Evolutionary conservation across 2,888 invertebrate species (phyloP).

Genomic region (Epinotia ramella): DNA sequence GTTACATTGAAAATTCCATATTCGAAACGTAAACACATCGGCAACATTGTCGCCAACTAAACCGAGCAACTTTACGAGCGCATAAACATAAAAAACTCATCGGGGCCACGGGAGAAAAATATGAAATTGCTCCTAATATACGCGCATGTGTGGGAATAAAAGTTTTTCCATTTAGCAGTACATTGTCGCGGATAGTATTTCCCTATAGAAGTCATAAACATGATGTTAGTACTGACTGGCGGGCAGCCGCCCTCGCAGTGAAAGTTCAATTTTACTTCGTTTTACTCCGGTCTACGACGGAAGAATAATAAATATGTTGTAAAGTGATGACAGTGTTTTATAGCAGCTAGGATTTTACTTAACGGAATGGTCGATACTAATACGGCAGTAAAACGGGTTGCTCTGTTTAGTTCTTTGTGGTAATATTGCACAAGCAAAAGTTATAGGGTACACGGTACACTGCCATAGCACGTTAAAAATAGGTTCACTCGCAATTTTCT

Average conservation of each 20-base stretch:
- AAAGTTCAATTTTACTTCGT: constrained; percentile 72
- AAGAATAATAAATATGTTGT: constrained; percentile 44
- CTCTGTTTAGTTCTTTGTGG: not conserved
- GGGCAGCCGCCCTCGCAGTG: constrained; percentile 38
- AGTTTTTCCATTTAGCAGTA: constrained; percentile 80
- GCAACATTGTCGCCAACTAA: constrained; percentile 76
- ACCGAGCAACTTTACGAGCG: constrained; percentile 77
- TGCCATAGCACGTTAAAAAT: no score
- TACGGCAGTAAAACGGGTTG: constrained; percentile 13
- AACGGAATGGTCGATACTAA: constrained; percentile 16
- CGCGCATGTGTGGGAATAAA: constrained; percentile 75
- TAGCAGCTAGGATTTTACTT: constrained; percentile 53
- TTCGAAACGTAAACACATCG: constrained; percentile 71
- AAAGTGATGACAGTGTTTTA: constrained; percentile 44
- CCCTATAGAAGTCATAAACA: constrained; percentile 84
- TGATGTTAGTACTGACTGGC: constrained; percentile 58
- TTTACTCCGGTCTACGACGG: constrained; percentile 34
- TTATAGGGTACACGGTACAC: not conserved
- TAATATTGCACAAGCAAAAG: not conserved
- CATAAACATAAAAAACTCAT: constrained; percentile 84
- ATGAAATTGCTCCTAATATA: constrained; percentile 79
- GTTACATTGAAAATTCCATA: constrained; percentile 75
- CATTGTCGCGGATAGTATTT: constrained; percentile 74
- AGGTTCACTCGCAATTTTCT: not conserved
- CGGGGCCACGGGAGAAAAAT: constrained; percentile 69